A percentile compares a stretch with the other conserved stretches of the same genome.
These are phyloP conservation scores for Tetragonula carbonaria DNA, from an alignment of 2,888 invertebrate species.

Conservation along the genomic window DNA sequence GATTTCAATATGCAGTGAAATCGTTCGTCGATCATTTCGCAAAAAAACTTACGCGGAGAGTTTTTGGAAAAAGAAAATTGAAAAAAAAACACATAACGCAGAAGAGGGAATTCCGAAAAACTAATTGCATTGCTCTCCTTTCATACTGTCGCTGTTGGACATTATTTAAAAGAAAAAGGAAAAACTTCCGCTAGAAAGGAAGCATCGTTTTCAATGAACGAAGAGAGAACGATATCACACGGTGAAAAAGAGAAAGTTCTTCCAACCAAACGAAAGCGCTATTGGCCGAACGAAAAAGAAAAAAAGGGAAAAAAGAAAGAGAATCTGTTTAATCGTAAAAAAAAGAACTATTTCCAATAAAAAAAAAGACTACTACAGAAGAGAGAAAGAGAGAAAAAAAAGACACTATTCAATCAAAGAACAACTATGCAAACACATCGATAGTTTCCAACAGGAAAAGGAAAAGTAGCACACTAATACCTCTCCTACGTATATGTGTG, in stretches of 20 bases:
- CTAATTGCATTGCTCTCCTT: background rate
- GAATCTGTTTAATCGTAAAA: background rate
- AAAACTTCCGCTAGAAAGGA: background rate
- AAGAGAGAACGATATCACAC: background rate
- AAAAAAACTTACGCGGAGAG: background rate
- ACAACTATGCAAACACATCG: too few relatives aligned
- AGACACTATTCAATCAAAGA: background rate
- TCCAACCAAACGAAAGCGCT: background rate
- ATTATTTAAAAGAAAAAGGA: background rate
- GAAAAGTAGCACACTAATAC: background rate
- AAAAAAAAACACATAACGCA: too few relatives aligned
- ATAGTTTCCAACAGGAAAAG: background rate
- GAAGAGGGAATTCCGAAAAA: too few relatives aligned
- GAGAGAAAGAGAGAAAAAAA: background rate
- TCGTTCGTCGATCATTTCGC: constrained; percentile 3
- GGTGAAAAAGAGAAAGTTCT: background rate
- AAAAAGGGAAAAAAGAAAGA: too few relatives aligned
- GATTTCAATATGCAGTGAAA: background rate
- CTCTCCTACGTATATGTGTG: background rate
- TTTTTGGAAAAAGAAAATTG: too few relatives aligned
- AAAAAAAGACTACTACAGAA: background rate
- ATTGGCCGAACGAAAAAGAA: background rate
- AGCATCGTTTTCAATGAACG: too few relatives aligned
- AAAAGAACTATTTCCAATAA: background rate
- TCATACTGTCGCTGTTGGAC: background rate